Evolutionary conservation across 1,140 invertebrate species (phyloP), one percentile per base, ranked within the genome.

Genomic region (Eufriesea mexicana): DNA sequence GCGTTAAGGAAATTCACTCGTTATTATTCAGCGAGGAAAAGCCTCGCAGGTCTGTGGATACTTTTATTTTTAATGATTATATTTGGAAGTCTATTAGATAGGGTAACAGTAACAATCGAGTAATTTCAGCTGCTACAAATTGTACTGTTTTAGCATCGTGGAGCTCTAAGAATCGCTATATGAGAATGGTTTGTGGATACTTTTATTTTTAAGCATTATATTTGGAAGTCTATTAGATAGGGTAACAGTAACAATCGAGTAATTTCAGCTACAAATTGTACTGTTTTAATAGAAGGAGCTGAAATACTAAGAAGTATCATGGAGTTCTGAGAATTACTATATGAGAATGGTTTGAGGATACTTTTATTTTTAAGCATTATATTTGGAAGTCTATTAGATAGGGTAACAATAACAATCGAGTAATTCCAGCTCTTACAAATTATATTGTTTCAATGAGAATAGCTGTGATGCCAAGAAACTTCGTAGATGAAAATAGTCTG

Each of bases 1-100:
- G n/a, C 49, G 51, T 64, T 66, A 72, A 85, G 59, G 51, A 77
- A 85, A 77, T 81, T 62, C 55, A 62, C 79, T 85, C 51, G 23
- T 81, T 67, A 71, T 59, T 64, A 75, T 71, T 85, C n/a, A 45
- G 61, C 4, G 35, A 6, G 16, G 18, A 68, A n/a, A 49, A 85
- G 51, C 28, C 35, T 35, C 35, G 35, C 35, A 2, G 35, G 4
- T 35, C 35, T 4, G 35, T 35, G 35, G 4, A 35, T 18, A 18
- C 16, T 64, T 59, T 59, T 67, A 47, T 59, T 25, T 66, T 61
- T 18, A 61, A 2, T 9, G 16, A 25, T 18, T n/a, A 49, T 47
- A 5, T 47, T 74, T 23, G 16, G 9, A 47, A 8, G 20, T 51
- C 16, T 51, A 49, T 62, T 62, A 75, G 62, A 62, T 12, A 7